phyloP scores from a whole-genome alignment of 64 coral and sea anemone species.

The Stichodactyla helianthus region DNA sequence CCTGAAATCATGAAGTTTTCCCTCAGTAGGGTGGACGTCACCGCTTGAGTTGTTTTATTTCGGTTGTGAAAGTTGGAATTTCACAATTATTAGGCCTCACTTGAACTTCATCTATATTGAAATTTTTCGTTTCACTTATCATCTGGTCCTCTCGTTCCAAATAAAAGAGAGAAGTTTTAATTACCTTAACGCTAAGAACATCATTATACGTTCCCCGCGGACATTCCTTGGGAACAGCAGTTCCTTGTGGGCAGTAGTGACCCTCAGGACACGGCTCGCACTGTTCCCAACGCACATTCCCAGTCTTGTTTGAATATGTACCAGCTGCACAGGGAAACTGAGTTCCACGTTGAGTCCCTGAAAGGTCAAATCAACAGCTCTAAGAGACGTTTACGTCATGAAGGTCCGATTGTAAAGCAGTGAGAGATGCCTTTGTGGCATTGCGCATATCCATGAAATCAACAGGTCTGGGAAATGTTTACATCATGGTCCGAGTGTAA shows the following conservation, averaged over 20 bases:
- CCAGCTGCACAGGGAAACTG: conserved; percentile 93
- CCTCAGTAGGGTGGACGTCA: too few species aligned
- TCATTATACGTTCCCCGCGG: conserved; percentile 84
- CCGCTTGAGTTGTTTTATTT: too few species aligned
- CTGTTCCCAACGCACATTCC: conserved; percentile 72
- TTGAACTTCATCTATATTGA: too few species aligned
- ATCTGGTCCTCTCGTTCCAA: not conserved
- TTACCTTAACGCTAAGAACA: conserved; percentile 64
- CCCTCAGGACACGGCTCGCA: conserved; percentile 78
- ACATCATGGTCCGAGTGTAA: too few species aligned
- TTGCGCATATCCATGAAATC: too few species aligned
- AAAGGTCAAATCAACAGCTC: not conserved
- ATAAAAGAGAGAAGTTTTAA: not conserved
- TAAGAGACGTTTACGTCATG: not conserved
- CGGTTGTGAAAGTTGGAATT: too few species aligned
- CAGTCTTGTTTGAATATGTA: conserved; percentile 87
- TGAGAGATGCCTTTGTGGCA: too few species aligned
- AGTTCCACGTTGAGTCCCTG: conserved; percentile 82
- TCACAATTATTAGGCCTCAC: too few species aligned
- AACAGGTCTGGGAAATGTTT: too few species aligned
- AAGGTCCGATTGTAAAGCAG: too few species aligned
- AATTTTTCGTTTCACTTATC: too few species aligned
- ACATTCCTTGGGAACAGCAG: conserved; percentile 74
- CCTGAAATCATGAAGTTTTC: too few species aligned
- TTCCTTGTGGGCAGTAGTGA: conserved; percentile 81